Evolutionary conservation across 2,797 vertebrate genomes (phyloP), one percentile per base, ranked within the genome.

Genomic region (Mus caroli): DNA sequence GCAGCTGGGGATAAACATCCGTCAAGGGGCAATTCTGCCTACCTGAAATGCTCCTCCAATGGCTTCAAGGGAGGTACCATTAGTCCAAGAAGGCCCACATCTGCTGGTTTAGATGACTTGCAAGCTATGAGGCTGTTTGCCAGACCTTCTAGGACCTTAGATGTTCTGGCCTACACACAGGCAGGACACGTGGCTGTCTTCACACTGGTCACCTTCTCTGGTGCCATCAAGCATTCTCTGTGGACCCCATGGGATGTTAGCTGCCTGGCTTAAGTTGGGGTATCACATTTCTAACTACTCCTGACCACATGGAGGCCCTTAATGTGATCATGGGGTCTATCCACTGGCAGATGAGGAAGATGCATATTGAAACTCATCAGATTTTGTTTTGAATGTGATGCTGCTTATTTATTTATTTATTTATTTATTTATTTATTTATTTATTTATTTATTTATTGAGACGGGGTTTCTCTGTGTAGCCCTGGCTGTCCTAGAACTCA

Each of bases 351-450:
- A 24, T 0, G 15, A 34, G 22, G 13, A 40, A 60, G 84, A n/a
- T 20, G 43, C 17, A 3, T 34, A 6, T 26, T 79, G 31, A 34
- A 56, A 8, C 69, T 91, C 54, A 40, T 69, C 8, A 1, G 79
- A 56, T 46, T 67, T 91, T 85, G 28, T 22, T 85, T 92, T 54
- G 86, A 88, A 85, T 14, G 73, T 75, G 60, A 76, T 79, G 69
- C 78, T 37, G 19, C 19, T n/a, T 69, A 2, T 31, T 60, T 28
- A 4, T 11, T 28, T 34, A 14, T 67, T 31, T 14, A 14, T 64
- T 22, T 22, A 3, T 62, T 46, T 43, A 4, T 54, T 17, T 17
- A 4, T 54, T 17, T 17, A 6, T 67, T 31, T 31, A 13, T 64
- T 22, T n/a, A 3, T 62, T 46, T 62, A 4, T 54, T 17, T 54